Conservation (phyloP, 2,888 invertebrate genomes). For the Acheta domesticus region DNA sequence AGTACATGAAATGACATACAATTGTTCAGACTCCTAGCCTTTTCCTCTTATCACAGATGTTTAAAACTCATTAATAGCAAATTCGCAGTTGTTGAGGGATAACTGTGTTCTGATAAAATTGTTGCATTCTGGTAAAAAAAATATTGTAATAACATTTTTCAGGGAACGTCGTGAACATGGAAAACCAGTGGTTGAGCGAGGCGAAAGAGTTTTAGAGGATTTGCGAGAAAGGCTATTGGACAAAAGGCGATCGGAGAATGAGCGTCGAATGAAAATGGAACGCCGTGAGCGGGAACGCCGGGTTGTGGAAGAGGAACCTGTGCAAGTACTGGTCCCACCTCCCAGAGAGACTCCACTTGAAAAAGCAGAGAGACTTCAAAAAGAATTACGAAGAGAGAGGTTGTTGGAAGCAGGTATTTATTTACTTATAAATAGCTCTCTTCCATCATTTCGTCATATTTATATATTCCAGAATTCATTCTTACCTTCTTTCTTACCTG, state of each 20-base stretch:
- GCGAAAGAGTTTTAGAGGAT: constrained; percentile 54
- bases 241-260: constrained; percentile 62
- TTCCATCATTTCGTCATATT: background rate
- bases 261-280: constrained; percentile 26
- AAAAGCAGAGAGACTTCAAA: constrained; percentile 48
- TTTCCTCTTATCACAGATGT: no score
- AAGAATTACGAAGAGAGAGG: constrained; percentile 62
- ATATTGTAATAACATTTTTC: background rate
- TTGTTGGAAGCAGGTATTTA: constrained; percentile 63
- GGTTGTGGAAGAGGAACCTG: constrained; percentile 25
- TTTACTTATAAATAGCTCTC: constrained; percentile 29
- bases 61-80: no score
- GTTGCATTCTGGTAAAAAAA: no score
- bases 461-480: background rate
- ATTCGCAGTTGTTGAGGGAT: no score
- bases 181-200: constrained; percentile 23
- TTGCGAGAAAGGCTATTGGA: constrained; percentile 68
- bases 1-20: no score
- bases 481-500: no score
- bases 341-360: constrained; percentile 45
- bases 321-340: constrained; percentile 25
- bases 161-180: constrained; percentile 31
- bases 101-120: no score
- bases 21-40: no score
- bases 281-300: constrained; percentile 26